These are phyloP conservation scores for Tichodroma muraria DNA, from an alignment of 2,113 vertebrate species.

Conservation along the genomic window DNA sequence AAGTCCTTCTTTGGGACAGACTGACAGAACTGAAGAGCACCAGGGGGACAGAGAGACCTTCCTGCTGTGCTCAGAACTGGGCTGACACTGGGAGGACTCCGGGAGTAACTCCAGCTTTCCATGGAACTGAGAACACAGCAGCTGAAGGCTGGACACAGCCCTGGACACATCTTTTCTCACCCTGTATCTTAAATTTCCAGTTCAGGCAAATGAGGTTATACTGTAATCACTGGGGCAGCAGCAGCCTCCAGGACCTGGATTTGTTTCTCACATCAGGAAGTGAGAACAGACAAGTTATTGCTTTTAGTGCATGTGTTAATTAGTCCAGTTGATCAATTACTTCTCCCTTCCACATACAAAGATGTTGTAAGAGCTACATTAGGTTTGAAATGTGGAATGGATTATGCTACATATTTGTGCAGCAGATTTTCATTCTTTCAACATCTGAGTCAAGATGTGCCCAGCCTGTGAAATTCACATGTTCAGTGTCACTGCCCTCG, in stretches of 20 bases:
- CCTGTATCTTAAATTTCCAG: not conserved
- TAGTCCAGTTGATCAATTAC: not conserved
- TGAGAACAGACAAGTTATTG: conserved; percentile 12
- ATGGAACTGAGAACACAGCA: not conserved
- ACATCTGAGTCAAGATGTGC: not conserved
- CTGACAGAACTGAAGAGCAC: not conserved
- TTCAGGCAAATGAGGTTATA: not conserved
- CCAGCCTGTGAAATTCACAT: not conserved
- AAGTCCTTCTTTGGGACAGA: not conserved
- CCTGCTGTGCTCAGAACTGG: not conserved
- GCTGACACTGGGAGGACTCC: not conserved
- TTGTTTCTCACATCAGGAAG: not conserved
- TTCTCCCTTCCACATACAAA: not conserved
- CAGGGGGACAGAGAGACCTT: not conserved
- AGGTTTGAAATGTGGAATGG: not conserved
- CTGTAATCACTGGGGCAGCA: not conserved
- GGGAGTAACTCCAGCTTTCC: not conserved
- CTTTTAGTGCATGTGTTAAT: not conserved
- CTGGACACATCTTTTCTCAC: not conserved
- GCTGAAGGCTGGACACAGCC: not conserved
- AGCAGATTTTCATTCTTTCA: not conserved
- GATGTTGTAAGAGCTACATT: not conserved
- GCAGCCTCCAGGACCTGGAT: not conserved
- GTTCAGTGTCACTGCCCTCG: not conserved
- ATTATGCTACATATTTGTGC: conserved; percentile 26